Base-by-base conservation (phyloP, 2,797 vertebrate species). In the Pagetopsis macropterus region DNA sequence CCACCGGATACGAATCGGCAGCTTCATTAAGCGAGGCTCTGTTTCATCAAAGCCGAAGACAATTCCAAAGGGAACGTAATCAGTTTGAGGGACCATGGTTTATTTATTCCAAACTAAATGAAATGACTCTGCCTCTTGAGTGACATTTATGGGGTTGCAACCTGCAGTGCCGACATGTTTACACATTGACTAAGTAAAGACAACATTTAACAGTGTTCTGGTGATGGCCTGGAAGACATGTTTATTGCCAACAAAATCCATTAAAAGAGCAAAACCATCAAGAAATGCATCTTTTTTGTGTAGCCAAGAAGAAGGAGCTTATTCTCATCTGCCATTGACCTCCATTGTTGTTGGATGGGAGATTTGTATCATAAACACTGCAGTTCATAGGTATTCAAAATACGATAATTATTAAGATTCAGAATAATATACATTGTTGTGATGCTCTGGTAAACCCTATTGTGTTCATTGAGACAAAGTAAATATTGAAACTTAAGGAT, bases 61-160 rank as follows among this genome's bases (percentile, higher is more conserved):
- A 86, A 92, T 84, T 91, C 86, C 21, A 77, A 84, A 79, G 84
- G 89, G 88, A 87, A 63, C 79, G 83, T 88, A 93, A 91, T 92
- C 88, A 90, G 87, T 92, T 89, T 90, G 85, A 90, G 88, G 86
- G 88, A 89, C 82, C 65, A 86, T 78, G 85, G 87, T 90, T 92
- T 92, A 90, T 94, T 93, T 93, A 92, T 93, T 92, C 91, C 87
- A 89, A 88, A 89, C 90, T 87, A 92, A 94, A 93, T 93, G 81
- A 93, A 93, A 92, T 94, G 89, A 92, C 84, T 80, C 83, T 75
- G 78, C 77, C 85, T 85, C 86, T 83, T 83, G 88, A 93, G 84
- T 91, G 89, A 91, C 85, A 83, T 92, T 92, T 91, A 92, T 86
- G 75, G 86, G 49, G 69, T 83, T 50, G 76, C 81, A 86, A 88